phyloP scores from a whole-genome alignment of 2,797 vertebrate species.

The Pantherophis vulpinus region DNA sequence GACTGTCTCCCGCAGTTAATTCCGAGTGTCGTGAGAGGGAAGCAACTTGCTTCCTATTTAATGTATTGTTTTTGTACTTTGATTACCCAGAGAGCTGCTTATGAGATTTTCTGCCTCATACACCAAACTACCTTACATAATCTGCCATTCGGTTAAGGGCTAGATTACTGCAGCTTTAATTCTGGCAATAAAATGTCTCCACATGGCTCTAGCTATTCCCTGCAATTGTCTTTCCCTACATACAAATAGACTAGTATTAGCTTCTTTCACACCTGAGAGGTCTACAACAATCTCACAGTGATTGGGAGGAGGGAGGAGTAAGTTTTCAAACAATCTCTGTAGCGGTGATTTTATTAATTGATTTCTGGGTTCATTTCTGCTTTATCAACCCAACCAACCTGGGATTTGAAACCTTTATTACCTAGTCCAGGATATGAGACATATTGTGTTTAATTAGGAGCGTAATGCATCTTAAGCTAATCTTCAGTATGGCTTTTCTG shows the following conservation, averaged over 20 bases:
- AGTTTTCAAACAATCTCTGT: not conserved
- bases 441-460: not conserved
- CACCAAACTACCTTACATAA: not conserved
- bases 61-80: not conserved
- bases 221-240: not conserved
- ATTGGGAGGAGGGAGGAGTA: not conserved
- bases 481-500: not conserved
- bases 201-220: not conserved
- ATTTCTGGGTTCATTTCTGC: not conserved
- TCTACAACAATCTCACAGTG: not conserved
- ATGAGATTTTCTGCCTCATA: not conserved
- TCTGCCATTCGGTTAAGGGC: not conserved
- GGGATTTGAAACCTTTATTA: not conserved
- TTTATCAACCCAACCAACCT: not conserved
- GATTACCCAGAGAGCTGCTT: not conserved
- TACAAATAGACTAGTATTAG: not conserved
- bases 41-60: not conserved
- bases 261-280: not conserved
- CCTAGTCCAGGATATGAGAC: not conserved
- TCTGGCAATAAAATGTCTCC: not conserved
- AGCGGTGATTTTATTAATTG: not conserved
- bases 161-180: not conserved
- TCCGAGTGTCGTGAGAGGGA: not conserved
- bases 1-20: not conserved
- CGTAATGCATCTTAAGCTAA: not conserved